Conservation (phyloP, 1,140 invertebrate genomes). For the Mizuhopecten yessoensis region DNA sequence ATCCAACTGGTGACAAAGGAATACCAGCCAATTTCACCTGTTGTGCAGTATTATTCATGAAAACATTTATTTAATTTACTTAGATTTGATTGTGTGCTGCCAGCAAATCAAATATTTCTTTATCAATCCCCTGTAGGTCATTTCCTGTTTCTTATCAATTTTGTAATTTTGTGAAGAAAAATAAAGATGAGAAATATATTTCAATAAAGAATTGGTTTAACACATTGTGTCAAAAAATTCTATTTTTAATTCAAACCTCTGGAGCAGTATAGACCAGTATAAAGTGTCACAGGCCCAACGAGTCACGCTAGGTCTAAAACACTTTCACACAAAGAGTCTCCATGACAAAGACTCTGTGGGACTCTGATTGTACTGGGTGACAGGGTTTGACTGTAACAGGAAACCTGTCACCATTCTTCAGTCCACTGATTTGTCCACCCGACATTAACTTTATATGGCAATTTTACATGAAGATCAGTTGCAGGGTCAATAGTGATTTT, state of each 20-base stretch:
- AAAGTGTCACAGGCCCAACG: not conserved
- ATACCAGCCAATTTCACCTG: not conserved
- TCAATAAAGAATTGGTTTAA: not conserved
- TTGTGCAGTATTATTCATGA: not conserved
- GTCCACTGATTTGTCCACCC: conserved; percentile 2
- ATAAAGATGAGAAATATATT: conserved; percentile 29
- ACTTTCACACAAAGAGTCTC: conserved; percentile 15
- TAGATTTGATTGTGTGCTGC: not conserved
- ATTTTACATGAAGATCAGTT: not conserved
- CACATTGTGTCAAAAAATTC: conserved; percentile 16
- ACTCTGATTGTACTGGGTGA: not conserved
- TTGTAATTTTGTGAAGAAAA: not conserved
- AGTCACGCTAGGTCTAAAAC: not conserved
- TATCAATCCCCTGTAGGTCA: not conserved
- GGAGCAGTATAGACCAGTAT: not conserved
- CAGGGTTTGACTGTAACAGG: not conserved
- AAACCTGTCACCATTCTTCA: conserved; percentile 18
- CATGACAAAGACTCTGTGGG: conserved; percentile 1
- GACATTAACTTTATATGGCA: not conserved
- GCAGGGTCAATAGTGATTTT: not conserved
- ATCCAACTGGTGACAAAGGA: not conserved
- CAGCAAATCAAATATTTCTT: not conserved
- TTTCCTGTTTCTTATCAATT: not conserved
- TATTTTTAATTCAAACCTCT: conserved; percentile 13
- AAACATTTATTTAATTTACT: not conserved